Evolutionary conservation across 2,113 vertebrate species (phyloP).

Genomic region (Elephas maximus): DNA sequence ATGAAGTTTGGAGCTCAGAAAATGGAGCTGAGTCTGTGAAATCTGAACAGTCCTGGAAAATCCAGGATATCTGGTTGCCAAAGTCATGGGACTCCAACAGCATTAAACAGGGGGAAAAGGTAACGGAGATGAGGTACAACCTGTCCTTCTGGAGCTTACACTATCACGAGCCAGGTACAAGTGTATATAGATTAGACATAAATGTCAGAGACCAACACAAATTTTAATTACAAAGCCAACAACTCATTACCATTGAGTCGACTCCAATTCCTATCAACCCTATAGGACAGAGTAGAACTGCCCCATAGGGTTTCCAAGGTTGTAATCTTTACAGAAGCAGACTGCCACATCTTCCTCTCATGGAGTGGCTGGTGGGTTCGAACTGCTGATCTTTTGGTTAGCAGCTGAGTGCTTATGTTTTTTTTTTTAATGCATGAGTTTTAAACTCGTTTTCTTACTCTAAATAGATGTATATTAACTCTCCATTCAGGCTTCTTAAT

Average conservation of each 20-base stretch:
- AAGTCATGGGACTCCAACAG: not conserved
- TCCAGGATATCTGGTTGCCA: not conserved
- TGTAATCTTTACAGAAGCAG: too few species aligned
- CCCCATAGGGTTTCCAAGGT: too few species aligned
- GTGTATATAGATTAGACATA: not conserved
- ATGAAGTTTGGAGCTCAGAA: not conserved
- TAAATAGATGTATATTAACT: too few species aligned
- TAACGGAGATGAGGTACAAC: not conserved
- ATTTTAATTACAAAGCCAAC: not conserved
- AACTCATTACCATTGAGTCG: not conserved
- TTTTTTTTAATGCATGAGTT: too few species aligned
- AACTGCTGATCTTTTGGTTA: not conserved
- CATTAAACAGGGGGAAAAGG: not conserved
- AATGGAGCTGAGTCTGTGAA: not conserved
- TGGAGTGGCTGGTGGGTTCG: too few species aligned
- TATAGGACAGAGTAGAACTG: not conserved
- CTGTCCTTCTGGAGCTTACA: not conserved
- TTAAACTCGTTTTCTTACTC: too few species aligned
- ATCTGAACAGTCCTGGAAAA: not conserved
- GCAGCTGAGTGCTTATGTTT: not conserved
- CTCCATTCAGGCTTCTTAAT: not conserved
- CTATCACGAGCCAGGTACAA: not conserved
- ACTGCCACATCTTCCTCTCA: too few species aligned
- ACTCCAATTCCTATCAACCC: not conserved
- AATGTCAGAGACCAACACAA: not conserved